These are phyloP conservation scores for Epizoanthus stellaris DNA, from an alignment of 92 coral and sea anemone genomes.

Conservation along the genomic window DNA sequence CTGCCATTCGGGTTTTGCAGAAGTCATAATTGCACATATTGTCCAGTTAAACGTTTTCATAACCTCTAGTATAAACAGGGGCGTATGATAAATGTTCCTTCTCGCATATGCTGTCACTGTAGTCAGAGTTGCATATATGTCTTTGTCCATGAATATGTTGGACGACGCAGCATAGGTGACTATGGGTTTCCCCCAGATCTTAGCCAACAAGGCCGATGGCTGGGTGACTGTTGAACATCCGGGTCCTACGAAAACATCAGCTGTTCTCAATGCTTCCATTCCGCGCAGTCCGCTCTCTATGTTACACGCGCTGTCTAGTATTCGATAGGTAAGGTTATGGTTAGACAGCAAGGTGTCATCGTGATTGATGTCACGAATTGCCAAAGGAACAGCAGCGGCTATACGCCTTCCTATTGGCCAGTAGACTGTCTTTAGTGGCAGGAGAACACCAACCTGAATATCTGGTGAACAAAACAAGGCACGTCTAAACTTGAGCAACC, in stretches of 20 bases:
- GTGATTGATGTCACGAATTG: conserved; percentile 59
- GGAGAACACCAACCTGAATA: conserved; percentile 63
- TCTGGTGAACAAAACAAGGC: conserved; percentile 38
- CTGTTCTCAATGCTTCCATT: conserved; percentile 54
- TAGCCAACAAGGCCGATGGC: conserved; percentile 70
- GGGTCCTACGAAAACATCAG: conserved; percentile 74
- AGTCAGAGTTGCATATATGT: conserved; percentile 57
- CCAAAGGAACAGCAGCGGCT: conserved; percentile 80
- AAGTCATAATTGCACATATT: conserved; percentile 70
- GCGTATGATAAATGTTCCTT: conserved; percentile 63
- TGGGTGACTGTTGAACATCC: conserved; percentile 73
- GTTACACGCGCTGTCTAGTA: conserved; percentile 70
- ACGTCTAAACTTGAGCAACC: too few relatives aligned
- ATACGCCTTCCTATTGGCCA: conserved; percentile 86
- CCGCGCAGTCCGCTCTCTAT: conserved; percentile 73
- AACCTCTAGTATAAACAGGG: conserved; percentile 54
- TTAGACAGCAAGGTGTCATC: conserved; percentile 57
- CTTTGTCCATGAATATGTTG: conserved; percentile 65
- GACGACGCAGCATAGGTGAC: conserved; percentile 81
- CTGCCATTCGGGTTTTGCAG: conserved; percentile 78
- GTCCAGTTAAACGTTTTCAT: conserved; percentile 78
- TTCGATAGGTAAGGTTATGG: conserved; percentile 68
- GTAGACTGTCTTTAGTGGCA: conserved; percentile 73
- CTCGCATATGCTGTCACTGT: conserved; percentile 83
- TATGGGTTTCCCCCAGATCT: conserved; percentile 80